Conservation (phyloP, 2,797 vertebrate species). For the Philypnodon macrostomus region DNA sequence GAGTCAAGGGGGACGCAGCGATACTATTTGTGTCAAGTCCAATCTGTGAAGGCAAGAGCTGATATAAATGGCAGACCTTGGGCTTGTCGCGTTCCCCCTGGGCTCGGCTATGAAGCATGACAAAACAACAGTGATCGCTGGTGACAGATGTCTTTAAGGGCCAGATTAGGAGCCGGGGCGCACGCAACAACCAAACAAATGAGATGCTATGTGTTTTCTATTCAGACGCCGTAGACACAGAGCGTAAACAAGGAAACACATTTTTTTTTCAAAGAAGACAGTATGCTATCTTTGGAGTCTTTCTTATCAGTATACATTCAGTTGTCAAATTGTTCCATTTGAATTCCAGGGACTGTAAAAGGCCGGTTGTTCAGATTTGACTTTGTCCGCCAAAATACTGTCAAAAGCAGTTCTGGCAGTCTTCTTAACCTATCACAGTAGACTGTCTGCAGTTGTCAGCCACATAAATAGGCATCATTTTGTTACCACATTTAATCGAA, state of each 20-base stretch:
- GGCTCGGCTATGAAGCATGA: conserved; percentile 78
- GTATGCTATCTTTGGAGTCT: conserved; percentile 42
- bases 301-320: conserved; percentile 41
- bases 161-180: conserved; percentile 78
- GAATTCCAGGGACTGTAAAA: neutral
- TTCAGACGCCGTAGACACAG: conserved; percentile 48
- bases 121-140: conserved; percentile 82
- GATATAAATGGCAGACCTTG: conserved; percentile 81
- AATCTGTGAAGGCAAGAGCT: conserved; percentile 73
- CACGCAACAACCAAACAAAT: conserved; percentile 79
- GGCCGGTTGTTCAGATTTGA: neutral
- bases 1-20: conserved; percentile 64
- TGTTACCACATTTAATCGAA: too few species aligned
- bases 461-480: too few species aligned
- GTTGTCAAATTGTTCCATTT: conserved; percentile 13
- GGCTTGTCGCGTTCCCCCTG: conserved; percentile 62
- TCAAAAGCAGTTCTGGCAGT: too few species aligned
- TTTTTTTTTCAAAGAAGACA: too few species aligned
- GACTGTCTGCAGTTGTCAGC: too few species aligned
- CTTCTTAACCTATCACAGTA: too few species aligned
- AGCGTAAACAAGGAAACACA: conserved; percentile 27
- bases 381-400: too few species aligned
- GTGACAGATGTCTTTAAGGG: conserved; percentile 85
- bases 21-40: conserved; percentile 81
- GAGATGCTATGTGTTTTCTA: conserved; percentile 68